phyloP scores from a whole-genome alignment of 2,888 invertebrate genomes.

The Eulithis prunata region DNA sequence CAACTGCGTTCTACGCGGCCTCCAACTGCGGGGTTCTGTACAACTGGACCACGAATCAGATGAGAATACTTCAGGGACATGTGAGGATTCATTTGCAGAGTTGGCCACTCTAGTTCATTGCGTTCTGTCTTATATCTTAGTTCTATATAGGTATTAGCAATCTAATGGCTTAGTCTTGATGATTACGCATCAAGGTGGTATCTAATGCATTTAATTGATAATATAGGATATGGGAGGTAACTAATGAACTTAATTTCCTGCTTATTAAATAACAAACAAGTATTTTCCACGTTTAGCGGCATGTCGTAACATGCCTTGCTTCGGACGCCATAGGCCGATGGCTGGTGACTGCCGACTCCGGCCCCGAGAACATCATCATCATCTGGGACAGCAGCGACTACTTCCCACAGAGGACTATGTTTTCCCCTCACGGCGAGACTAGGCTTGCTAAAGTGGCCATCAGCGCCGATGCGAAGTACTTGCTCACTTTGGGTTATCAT shows the following conservation, averaged over 20 bases:
- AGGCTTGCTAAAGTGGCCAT: conserved; percentile 71
- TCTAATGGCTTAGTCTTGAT: no score
- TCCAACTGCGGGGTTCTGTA: conserved; percentile 86
- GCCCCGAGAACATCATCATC: conserved; percentile 82
- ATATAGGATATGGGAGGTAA: no score
- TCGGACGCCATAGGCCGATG: conserved; percentile 80
- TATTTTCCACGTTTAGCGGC: conserved; percentile 64
- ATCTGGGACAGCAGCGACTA: conserved; percentile 83
- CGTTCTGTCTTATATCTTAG: no score
- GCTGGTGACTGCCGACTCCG: conserved; percentile 85
- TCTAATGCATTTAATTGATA: no score
- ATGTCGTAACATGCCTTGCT: conserved; percentile 77
- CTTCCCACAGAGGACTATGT: conserved; percentile 81
- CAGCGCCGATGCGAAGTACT: conserved; percentile 84
- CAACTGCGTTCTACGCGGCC: conserved; percentile 85
- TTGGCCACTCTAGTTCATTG: no score
- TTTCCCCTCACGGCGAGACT: conserved; percentile 76
- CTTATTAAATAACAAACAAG: not conserved
- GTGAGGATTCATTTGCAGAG: conserved; percentile 67
- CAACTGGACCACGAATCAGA: conserved; percentile 84
- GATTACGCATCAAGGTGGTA: no score
- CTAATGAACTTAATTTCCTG: not conserved
- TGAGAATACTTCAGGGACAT: conserved; percentile 87
- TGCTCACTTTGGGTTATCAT: conserved; percentile 82
- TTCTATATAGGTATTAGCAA: no score